phyloP scores from a whole-genome alignment of 2,888 invertebrate species.

The Drosophila birchii region DNA sequence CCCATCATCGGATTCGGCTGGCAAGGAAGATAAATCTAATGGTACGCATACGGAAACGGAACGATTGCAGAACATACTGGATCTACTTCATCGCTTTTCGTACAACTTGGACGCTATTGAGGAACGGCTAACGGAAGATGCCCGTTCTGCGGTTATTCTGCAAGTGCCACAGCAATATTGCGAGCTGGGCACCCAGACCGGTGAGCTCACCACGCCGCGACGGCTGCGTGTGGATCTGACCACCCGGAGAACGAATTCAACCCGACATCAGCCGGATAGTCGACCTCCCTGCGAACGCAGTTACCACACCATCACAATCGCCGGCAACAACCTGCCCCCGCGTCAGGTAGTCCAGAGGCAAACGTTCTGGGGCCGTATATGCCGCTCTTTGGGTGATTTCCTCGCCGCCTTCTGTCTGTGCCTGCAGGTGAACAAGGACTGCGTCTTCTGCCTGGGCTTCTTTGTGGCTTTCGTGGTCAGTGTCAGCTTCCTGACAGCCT shows the following conservation, averaged over 20 bases:
- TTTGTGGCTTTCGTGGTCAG: slow-evolving; percentile 82
- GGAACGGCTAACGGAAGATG: slow-evolving; percentile 13
- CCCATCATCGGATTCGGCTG: neutral
- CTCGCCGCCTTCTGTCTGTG: slow-evolving; percentile 75
- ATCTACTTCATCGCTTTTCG: slow-evolving; percentile 69
- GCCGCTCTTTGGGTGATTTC: slow-evolving; percentile 64
- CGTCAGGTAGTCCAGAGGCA: slow-evolving; percentile 25
- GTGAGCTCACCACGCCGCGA: slow-evolving; percentile 2
- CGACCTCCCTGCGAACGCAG: slow-evolving; percentile 59
- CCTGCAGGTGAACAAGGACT: slow-evolving; percentile 82
- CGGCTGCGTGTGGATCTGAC: slow-evolving; percentile 19
- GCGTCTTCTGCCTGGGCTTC: slow-evolving; percentile 82
- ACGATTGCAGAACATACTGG: slow-evolving; percentile 64
- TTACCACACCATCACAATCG: slow-evolving; percentile 73
- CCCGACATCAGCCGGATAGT: neutral
- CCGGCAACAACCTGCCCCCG: slow-evolving; percentile 54
- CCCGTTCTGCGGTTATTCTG: neutral
- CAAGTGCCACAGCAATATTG: slow-evolving; percentile 30
- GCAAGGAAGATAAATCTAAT: neutral
- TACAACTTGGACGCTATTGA: slow-evolving; percentile 69
- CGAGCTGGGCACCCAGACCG: slow-evolving; percentile 59
- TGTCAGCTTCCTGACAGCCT: slow-evolving; percentile 82
- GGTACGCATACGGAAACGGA: slow-evolving; percentile 14
- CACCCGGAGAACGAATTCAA: slow-evolving; percentile 6
- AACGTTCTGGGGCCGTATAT: slow-evolving; percentile 55